A percentile compares a stretch with the other conserved stretches of the same genome.
Evolutionary conservation across 2,797 vertebrate genomes (phyloP).

Genomic region (Acanthopagrus latus): DNA sequence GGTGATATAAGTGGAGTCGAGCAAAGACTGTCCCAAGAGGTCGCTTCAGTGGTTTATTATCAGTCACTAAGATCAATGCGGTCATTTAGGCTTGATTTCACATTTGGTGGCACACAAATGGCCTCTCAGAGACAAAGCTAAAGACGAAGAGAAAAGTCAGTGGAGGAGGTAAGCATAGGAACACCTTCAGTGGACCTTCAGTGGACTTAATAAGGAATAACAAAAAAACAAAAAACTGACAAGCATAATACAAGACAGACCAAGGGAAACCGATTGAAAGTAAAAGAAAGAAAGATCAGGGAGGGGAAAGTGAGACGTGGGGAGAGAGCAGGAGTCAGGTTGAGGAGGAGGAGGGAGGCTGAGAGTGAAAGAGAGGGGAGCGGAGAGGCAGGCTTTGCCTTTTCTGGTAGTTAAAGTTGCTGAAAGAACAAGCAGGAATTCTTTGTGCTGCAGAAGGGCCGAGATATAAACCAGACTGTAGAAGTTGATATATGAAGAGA

Average conservation of each 20-base stretch:
- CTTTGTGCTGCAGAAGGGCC: slow-evolving; percentile 83
- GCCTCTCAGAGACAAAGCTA: neutral
- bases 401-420: slow-evolving; percentile 94
- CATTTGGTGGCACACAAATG: slow-evolving; percentile 2
- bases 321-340: slow-evolving; percentile 41
- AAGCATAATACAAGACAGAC: slow-evolving; percentile 17
- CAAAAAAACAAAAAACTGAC: neutral
- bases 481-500: slow-evolving; percentile 78
- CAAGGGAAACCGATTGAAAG: slow-evolving; percentile 1
- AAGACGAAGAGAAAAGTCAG: neutral
- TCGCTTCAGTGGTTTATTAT: neutral
- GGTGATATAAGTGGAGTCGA: neutral
- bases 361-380: slow-evolving; percentile 48
- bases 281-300: slow-evolving; percentile 21
- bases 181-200: neutral
- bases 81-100: neutral
- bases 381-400: slow-evolving; percentile 89
- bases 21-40: neutral
- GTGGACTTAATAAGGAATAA: neutral
- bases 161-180: neutral
- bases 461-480: slow-evolving; percentile 86
- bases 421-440: slow-evolving; percentile 89
- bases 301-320: slow-evolving; percentile 42
- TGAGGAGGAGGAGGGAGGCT: slow-evolving; percentile 54
- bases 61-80: neutral